Percentiles rank a stretch among this genome's conserved stretches.
Conservation (phyloP, 35 echinoderm and acorn worm species). For the Lytechinus pictus region DNA sequence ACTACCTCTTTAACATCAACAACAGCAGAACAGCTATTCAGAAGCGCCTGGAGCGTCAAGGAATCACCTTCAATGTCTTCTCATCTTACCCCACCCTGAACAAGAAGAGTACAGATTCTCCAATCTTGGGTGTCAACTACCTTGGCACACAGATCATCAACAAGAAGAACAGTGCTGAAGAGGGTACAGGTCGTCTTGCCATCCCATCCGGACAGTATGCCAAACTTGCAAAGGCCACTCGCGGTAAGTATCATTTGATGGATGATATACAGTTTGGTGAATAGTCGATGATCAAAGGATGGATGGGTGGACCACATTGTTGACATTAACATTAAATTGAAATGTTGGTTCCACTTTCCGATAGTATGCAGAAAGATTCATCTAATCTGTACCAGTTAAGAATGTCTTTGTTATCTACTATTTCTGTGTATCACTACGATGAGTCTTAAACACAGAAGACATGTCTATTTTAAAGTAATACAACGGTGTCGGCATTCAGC, state of each 20-base stretch:
- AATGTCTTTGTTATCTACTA: no score
- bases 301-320: no score
- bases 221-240: slow-evolving; percentile 85
- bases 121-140: slow-evolving; percentile 81
- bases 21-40: slow-evolving; percentile 35
- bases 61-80: slow-evolving; percentile 85
- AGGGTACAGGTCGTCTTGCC: slow-evolving; percentile 49
- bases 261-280: no score
- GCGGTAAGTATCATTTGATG: slow-evolving; percentile 58
- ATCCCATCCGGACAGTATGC: slow-evolving; percentile 80
- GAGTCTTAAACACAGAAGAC: no score
- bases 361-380: no score
- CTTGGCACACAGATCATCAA: slow-evolving; percentile 63
- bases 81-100: slow-evolving; percentile 73
- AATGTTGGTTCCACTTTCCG: no score
- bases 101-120: slow-evolving; percentile 65
- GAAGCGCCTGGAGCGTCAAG: slow-evolving; percentile 53
- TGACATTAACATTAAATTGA: no score
- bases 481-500: no score
- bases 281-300: no score
- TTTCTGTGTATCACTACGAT: no score
- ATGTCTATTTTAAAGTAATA: no score
- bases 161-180: slow-evolving; percentile 70
- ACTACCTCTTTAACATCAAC: background rate
- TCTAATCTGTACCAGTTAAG: no score